phyloP scores from a whole-genome alignment of 2,888 invertebrate genomes.

The Caenorhabditis parvicauda region DNA sequence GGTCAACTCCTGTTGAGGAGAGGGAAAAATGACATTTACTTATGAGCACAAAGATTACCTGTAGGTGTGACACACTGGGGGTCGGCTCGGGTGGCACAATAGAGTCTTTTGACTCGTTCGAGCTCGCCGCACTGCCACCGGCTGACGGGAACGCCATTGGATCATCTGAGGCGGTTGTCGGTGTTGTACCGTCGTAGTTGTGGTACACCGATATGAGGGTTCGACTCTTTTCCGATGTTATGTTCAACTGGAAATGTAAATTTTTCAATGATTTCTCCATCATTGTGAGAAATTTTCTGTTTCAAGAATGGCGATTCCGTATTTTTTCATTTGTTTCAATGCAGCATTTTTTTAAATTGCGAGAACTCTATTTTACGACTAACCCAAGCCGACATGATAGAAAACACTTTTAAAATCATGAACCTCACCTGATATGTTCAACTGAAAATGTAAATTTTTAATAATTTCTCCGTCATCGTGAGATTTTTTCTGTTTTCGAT shows the following conservation, averaged over 20 bases:
- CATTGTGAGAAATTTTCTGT: not conserved
- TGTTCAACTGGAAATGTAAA: constrained; percentile 49
- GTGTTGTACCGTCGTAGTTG: constrained; percentile 32
- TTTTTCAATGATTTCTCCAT: not conserved
- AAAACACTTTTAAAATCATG: not conserved
- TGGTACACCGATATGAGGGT: constrained; percentile 61
- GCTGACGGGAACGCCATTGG: not conserved
- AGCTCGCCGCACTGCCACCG: constrained; percentile 14
- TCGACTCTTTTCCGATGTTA: constrained; percentile 51
- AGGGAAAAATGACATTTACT: too few relatives aligned
- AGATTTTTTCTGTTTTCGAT: not conserved
- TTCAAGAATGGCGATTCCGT: not conserved
- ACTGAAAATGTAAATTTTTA: too few relatives aligned
- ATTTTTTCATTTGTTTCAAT: not conserved
- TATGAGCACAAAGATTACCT: too few relatives aligned
- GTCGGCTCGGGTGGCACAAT: constrained; percentile 59
- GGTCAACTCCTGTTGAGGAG: too few relatives aligned
- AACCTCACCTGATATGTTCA: too few relatives aligned
- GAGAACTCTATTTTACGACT: constrained; percentile 11
- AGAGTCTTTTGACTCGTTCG: constrained; percentile 40
- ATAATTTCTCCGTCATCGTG: too few relatives aligned
- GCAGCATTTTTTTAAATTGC: not conserved
- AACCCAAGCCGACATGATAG: too few relatives aligned
- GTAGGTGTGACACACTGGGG: constrained; percentile 23
- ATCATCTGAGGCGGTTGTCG: constrained; percentile 10